These are phyloP conservation scores for Drosophila lacertosa DNA, from an alignment of 1,140 invertebrate species.

Conservation along the genomic window DNA sequence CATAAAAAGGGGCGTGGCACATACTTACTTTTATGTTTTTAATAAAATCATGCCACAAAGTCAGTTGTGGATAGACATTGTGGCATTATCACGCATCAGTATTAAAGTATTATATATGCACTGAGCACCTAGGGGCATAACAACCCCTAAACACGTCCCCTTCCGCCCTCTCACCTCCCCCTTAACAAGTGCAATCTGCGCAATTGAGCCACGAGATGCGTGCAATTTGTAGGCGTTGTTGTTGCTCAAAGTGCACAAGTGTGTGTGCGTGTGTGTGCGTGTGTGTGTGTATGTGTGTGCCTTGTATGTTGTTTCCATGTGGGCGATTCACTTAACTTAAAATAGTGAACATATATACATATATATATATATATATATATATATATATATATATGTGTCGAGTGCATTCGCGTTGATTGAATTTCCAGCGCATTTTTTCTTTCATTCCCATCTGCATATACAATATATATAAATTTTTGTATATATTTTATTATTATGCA, in stretches of 20 bases:
- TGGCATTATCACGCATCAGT: conserved; percentile 1
- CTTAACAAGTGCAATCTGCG: conserved; percentile 26
- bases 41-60: neutral
- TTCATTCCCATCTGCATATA: too few relatives aligned
- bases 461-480: too few relatives aligned
- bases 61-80: conserved; percentile 1
- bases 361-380: too few relatives aligned
- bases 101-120: neutral
- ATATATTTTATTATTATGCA: conserved; percentile 17
- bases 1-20: too few relatives aligned
- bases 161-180: neutral
- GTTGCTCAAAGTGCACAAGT: neutral
- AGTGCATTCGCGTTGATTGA: conserved; percentile 51
- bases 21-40: too few relatives aligned
- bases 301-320: conserved; percentile 13
- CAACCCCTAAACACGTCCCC: too few relatives aligned
- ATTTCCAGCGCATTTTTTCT: conserved; percentile 37
- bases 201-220: conserved; percentile 40
- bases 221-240: conserved; percentile 43
- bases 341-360: conserved; percentile 34
- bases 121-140: conserved; percentile 4
- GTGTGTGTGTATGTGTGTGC: neutral
- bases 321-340: conserved; percentile 23
- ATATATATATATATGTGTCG: conserved; percentile 40
- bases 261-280: neutral